Conservation (phyloP, 2,888 invertebrate genomes). For the Gnatocerus cornutus region DNA sequence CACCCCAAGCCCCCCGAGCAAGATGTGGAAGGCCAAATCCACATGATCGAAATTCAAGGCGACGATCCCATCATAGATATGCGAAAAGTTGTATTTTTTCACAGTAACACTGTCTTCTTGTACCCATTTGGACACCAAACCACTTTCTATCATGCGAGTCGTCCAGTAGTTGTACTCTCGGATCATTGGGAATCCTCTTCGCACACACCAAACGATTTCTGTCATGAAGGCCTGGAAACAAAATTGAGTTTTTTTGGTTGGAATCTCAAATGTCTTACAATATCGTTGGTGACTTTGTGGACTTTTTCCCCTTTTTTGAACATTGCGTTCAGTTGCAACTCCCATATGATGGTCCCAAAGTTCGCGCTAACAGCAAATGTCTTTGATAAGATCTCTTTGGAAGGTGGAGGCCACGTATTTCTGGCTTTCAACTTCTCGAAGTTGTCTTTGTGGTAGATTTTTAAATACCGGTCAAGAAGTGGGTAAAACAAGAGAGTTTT, state of each 20-base stretch:
- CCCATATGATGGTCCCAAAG: background rate
- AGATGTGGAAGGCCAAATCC: too few species aligned
- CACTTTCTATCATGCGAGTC: background rate
- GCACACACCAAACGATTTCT: background rate
- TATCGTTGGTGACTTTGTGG: background rate
- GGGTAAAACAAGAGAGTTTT: background rate
- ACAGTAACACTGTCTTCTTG: background rate
- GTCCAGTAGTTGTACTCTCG: background rate
- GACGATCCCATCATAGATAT: background rate
- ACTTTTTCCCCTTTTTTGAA: background rate
- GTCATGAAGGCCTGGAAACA: background rate
- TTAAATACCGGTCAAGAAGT: background rate
- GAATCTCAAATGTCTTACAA: background rate
- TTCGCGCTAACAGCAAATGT: too few species aligned
- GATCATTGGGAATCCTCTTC: background rate
- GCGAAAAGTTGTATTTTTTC: background rate
- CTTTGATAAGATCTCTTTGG: too few species aligned
- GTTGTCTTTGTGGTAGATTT: background rate
- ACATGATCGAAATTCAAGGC: too few species aligned
- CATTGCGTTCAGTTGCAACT: too few species aligned
- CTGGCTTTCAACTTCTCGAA: background rate
- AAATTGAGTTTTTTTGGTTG: background rate
- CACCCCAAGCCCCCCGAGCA: too few species aligned
- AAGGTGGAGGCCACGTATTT: too few species aligned
- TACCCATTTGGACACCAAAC: conserved; percentile 1